phyloP scores from a whole-genome alignment of 2,888 invertebrate genomes.

The Strigamia transsilvanica region DNA sequence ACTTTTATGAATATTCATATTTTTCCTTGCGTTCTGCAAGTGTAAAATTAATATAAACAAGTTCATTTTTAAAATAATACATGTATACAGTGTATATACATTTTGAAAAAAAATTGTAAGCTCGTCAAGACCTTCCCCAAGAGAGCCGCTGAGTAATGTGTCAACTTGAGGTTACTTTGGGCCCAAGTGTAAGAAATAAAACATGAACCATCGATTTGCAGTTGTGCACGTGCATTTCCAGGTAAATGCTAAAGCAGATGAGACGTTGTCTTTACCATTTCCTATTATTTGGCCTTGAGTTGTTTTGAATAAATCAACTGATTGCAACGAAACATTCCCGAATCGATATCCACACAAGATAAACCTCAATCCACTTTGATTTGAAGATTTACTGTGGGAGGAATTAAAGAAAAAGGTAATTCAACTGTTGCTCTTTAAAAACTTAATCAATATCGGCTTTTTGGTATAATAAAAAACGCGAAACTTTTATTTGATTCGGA shows the following conservation, averaged over 20 bases:
- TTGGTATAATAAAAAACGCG: no score
- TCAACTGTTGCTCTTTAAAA: no score
- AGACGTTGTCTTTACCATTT: not conserved
- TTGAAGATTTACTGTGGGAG: no score
- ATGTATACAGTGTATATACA: no score
- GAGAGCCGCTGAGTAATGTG: not conserved
- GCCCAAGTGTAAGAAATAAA: not conserved
- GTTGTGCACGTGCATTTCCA: slow-evolving; percentile 25
- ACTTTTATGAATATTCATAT: no score
- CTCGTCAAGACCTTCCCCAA: not conserved
- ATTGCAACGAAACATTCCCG: not conserved
- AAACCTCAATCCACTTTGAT: not conserved
- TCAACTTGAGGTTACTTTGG: slow-evolving; percentile 36
- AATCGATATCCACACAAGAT: not conserved
- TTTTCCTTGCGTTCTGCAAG: not conserved
- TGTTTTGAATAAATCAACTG: not conserved
- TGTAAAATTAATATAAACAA: not conserved
- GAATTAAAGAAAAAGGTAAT: not conserved
- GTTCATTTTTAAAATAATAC: not conserved
- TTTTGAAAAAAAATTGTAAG: not conserved
- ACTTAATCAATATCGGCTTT: no score
- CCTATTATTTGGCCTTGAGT: not conserved
- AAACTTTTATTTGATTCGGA: no score
- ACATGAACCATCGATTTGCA: slow-evolving; percentile 27
- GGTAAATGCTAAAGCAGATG: slow-evolving; percentile 31